Evolutionary conservation across 1,140 invertebrate species (phyloP).

Genomic region (Anoplolepis gracilipes): DNA sequence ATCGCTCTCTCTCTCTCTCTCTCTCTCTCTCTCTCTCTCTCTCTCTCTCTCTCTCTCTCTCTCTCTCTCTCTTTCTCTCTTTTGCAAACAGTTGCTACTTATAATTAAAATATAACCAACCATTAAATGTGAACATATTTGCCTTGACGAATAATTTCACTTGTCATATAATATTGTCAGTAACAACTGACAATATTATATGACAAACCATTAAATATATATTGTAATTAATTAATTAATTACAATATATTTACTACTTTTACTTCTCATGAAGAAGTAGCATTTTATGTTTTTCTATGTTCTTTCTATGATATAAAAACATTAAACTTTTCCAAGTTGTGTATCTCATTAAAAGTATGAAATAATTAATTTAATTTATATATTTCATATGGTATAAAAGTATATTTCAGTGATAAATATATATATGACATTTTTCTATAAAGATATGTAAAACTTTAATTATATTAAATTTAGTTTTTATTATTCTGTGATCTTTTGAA

Average conservation of each 20-base stretch:
- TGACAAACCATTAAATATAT: no score
- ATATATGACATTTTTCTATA: neutral
- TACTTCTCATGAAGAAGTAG: neutral
- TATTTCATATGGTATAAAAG: neutral
- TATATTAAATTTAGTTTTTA: neutral
- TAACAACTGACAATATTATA: no score
- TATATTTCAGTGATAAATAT: neutral
- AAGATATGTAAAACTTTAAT: slow-evolving; percentile 4
- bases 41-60: no score
- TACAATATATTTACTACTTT: slow-evolving; percentile 14
- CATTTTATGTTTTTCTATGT: neutral
- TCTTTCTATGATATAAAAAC: slow-evolving; percentile 14
- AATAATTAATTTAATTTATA: slow-evolving; percentile 11
- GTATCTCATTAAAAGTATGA: neutral
- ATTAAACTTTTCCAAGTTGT: neutral
- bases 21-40: no score
- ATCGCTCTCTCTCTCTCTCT: no score
- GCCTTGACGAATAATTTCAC: no score
- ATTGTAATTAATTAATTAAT: no score
- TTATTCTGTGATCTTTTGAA: neutral
- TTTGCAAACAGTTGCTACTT: neutral
- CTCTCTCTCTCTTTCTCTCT: no score
- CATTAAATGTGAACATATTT: slow-evolving; percentile 23
- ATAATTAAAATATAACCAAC: neutral
- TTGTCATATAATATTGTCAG: no score